These are phyloP conservation scores for sheep (Ovis aries) DNA, from an alignment of 2,113 vertebrate genomes.

Conservation along the genomic window ARS-UI_Ramb_v3.0 NC_056079.1:36428001-36428500, in stretches of 20 bases:
- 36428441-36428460: not conserved
- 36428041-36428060: not conserved
- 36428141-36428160: not conserved
- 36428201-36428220: not conserved
- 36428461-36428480: no score
- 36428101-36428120: not conserved
- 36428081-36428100: not conserved
- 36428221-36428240: not conserved
- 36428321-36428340: not conserved
- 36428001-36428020: not conserved
- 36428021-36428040: not conserved
- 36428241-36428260: not conserved
- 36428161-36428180: not conserved
- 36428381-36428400: not conserved
- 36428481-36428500: no score
- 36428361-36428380: not conserved
- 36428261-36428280: not conserved
- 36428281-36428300: not conserved
- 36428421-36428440: not conserved
- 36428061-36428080: not conserved
- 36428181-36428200: not conserved
- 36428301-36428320: accelerated
- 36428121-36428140: not conserved
- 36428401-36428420: not conserved
- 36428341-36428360: not conserved